These are phyloP conservation scores for Paratilapia polleni DNA, from an alignment of 2,113 vertebrate species.

Conservation along the genomic window DNA sequence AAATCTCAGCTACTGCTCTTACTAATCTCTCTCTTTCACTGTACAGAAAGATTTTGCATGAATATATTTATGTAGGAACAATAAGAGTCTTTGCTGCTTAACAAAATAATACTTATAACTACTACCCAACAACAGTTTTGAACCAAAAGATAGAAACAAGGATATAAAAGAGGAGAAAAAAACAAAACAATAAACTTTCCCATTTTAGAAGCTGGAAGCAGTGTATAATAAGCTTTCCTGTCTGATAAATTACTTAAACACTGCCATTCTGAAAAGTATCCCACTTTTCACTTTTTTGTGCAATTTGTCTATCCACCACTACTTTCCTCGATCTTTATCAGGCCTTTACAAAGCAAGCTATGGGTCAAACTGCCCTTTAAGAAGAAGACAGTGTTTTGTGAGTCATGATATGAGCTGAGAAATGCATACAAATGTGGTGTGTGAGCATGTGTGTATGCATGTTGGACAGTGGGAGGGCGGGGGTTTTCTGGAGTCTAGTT, in stretches of 20 bases:
- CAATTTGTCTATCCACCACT: background rate
- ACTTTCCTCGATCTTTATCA: background rate
- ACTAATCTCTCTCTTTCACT: conserved; percentile 24
- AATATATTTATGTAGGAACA: background rate
- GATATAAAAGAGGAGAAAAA: background rate
- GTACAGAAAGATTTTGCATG: background rate
- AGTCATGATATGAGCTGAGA: conserved; percentile 35
- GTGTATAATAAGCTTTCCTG: background rate
- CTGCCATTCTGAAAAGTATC: background rate
- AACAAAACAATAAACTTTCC: background rate
- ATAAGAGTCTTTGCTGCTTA: background rate
- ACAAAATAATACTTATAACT: background rate
- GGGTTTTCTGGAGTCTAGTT: conserved; percentile 49
- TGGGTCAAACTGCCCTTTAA: conserved; percentile 27
- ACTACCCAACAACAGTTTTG: background rate
- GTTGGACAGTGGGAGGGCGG: conserved; percentile 26
- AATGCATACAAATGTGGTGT: conserved; percentile 34
- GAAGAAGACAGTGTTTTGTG: conserved; percentile 27
- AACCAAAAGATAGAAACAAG: background rate
- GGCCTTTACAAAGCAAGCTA: conserved; percentile 18
- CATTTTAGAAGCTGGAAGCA: background rate
- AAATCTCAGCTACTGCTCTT: conserved; percentile 35
- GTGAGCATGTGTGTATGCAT: conserved; percentile 40
- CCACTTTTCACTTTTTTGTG: background rate
- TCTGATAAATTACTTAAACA: background rate